phyloP scores from a whole-genome alignment of 1,140 invertebrate genomes.

The Pygmarrhopalites habei region DNA sequence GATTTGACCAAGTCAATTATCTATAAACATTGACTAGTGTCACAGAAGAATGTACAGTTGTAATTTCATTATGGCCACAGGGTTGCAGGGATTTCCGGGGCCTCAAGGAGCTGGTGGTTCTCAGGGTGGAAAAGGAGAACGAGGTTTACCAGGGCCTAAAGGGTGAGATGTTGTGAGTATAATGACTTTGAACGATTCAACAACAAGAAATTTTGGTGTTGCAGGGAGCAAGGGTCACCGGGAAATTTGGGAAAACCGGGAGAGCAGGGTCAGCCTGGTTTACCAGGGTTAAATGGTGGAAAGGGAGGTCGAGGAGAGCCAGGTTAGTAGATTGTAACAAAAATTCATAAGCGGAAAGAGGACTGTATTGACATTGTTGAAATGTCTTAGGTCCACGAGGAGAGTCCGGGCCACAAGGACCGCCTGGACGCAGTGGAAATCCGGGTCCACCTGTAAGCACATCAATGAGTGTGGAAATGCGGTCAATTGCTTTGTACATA shows the following conservation, averaged over 20 bases:
- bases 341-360: too few relatives aligned
- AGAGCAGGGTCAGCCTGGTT: conserved; percentile 53
- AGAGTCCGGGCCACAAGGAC: conserved; percentile 62
- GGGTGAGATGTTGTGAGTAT: too few relatives aligned
- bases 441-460: conserved; percentile 55
- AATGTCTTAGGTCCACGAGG: conserved; percentile 65
- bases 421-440: conserved; percentile 64
- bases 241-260: conserved; percentile 51
- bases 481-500: background rate
- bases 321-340: too few relatives aligned
- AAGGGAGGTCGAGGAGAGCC: conserved; percentile 68
- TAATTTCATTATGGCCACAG: conserved; percentile 54
- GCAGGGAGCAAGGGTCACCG: conserved; percentile 61
- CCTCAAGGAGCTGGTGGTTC: conserved; percentile 53
- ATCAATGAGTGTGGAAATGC: too few relatives aligned
- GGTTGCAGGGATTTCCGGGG: conserved; percentile 44
- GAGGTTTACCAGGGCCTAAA: conserved; percentile 59
- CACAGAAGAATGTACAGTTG: conserved; percentile 59
- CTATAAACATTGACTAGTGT: conserved; percentile 49
- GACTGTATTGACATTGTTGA: too few relatives aligned
- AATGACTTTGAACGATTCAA: too few relatives aligned
- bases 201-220: too few relatives aligned
- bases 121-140: conserved; percentile 64
- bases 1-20: too few relatives aligned
- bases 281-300: conserved; percentile 55